Conservation (phyloP, 1,140 invertebrate species). For the Caligus rogercresseyi region DNA sequence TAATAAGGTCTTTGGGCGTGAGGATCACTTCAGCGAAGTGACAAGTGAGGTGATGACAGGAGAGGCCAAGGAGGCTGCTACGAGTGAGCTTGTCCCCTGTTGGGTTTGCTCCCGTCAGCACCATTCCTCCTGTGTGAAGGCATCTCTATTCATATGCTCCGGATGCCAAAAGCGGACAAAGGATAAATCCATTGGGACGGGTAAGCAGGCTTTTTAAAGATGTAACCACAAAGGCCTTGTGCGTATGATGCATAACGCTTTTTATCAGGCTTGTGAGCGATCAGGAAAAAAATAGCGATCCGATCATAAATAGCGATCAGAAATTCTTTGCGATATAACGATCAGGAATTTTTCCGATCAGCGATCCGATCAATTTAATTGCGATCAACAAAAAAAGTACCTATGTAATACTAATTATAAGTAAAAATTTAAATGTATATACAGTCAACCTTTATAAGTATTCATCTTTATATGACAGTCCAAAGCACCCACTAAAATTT, state of each 20-base stretch:
- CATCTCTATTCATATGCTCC: slow-evolving; percentile 10
- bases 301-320: too few relatives aligned
- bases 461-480: too few relatives aligned
- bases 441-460: too few relatives aligned
- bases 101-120: slow-evolving; percentile 15
- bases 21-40: not conserved
- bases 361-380: too few relatives aligned
- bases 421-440: too few relatives aligned
- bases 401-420: too few relatives aligned
- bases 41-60: not conserved
- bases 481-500: too few relatives aligned
- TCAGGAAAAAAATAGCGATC: too few relatives aligned
- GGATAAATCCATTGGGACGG: slow-evolving; percentile 10
- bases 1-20: slow-evolving; percentile 9
- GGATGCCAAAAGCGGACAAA: slow-evolving; percentile 6
- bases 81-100: slow-evolving; percentile 9
- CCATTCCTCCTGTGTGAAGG: slow-evolving; percentile 9
- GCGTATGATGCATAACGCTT: not conserved
- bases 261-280: not conserved
- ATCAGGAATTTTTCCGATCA: too few relatives aligned
- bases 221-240: not conserved
- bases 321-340: too few relatives aligned
- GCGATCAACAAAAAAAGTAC: too few relatives aligned
- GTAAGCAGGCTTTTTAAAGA: not conserved
- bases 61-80: not conserved